Conservation (phyloP, 2,797 vertebrate species). For the Leptodactylus fallax region DNA sequence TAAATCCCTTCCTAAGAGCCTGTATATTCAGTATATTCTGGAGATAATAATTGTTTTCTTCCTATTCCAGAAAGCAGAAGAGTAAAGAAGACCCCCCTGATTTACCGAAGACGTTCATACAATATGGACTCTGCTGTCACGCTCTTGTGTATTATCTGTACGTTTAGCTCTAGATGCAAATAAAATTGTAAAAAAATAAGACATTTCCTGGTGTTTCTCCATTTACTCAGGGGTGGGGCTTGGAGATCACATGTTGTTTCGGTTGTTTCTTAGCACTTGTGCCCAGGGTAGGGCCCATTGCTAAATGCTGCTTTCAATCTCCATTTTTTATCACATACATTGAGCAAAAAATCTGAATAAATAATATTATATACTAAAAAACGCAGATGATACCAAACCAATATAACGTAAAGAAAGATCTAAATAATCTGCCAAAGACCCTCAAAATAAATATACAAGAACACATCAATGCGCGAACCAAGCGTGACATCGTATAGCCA, state of each 20-base stretch:
- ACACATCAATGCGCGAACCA: no score
- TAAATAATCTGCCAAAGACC: no score
- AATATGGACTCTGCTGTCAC: slow-evolving; percentile 55
- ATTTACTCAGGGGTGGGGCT: neutral
- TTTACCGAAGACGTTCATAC: slow-evolving; percentile 51
- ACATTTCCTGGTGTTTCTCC: neutral
- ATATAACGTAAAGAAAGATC: no score
- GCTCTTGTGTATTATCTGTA: slow-evolving; percentile 29
- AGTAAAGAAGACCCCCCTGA: slow-evolving; percentile 10
- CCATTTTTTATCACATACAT: no score
- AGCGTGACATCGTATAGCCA: no score
- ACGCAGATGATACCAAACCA: no score
- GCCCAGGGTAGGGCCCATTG: no score
- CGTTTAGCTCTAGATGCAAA: slow-evolving; percentile 51
- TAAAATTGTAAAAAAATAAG: slow-evolving; percentile 14
- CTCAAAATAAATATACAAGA: no score
- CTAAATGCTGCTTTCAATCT: no score
- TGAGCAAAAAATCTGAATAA: no score
- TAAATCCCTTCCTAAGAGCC: neutral
- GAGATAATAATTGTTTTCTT: neutral
- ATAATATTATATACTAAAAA: no score
- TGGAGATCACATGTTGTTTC: neutral
- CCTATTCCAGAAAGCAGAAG: slow-evolving; percentile 48
- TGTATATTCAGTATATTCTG: neutral
- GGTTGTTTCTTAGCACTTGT: no score